Percentiles rank a stretch among this genome's conserved stretches.
Conservation (phyloP, 2,888 invertebrate genomes). For the Ecdyonurus torrentis region DNA sequence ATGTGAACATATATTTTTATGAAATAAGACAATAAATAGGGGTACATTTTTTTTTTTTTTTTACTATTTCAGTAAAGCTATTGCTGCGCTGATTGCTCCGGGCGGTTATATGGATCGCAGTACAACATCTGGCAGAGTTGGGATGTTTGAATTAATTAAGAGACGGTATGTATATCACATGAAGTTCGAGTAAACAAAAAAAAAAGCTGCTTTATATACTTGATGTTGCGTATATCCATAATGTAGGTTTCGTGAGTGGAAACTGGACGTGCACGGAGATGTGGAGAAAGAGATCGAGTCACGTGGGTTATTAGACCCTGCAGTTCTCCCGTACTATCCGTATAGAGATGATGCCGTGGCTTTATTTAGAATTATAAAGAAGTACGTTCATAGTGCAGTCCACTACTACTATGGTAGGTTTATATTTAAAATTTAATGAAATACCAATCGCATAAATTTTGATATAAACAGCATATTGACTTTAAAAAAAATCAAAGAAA, state of each 20-base stretch:
- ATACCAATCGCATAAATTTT: too few relatives aligned
- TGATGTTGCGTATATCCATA: background rate
- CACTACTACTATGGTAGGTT: slow-evolving; percentile 25
- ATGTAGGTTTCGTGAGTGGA: slow-evolving; percentile 15
- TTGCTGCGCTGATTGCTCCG: slow-evolving; percentile 24
- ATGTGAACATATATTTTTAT: too few relatives aligned
- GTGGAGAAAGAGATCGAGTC: slow-evolving; percentile 25
- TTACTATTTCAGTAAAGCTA: slow-evolving; percentile 17
- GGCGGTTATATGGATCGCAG: slow-evolving; percentile 30
- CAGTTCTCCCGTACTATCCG: slow-evolving; percentile 26
- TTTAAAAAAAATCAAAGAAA: too few relatives aligned
- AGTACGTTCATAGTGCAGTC: slow-evolving; percentile 26
- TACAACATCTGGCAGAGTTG: slow-evolving; percentile 26
- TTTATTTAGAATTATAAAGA: slow-evolving; percentile 25
- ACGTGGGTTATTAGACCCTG: slow-evolving; percentile 22
- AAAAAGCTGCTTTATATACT: too few relatives aligned
- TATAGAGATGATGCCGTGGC: slow-evolving; percentile 29
- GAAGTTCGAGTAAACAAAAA: too few relatives aligned
- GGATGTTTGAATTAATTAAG: slow-evolving; percentile 27
- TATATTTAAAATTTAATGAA: too few relatives aligned
- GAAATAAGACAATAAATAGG: background rate
- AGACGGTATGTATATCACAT: slow-evolving; percentile 20
- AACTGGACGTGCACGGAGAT: slow-evolving; percentile 20
- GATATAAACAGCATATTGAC: too few relatives aligned
- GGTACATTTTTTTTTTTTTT: background rate